These are phyloP conservation scores for Anthopleura xanthogrammica DNA, from an alignment of 92 coral and sea anemone genomes.

Conservation along the genomic window DNA sequence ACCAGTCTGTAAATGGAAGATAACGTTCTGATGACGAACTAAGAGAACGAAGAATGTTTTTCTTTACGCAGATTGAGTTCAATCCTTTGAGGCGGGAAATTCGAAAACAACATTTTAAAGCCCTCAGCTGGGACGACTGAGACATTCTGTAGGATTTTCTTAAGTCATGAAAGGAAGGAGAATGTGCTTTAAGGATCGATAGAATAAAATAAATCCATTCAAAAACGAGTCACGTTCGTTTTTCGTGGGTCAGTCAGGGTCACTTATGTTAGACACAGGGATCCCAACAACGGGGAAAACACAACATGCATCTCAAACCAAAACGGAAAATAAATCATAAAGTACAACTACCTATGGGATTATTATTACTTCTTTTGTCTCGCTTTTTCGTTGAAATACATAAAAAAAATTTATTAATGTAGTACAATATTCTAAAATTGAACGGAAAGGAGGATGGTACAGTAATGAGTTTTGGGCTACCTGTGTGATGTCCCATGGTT, in stretches of 20 bases:
- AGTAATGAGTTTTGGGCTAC: background rate
- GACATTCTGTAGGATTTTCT: background rate
- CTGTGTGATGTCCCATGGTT: conserved; percentile 15
- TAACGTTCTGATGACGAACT: conserved; percentile 13
- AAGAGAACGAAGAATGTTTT: conserved; percentile 8
- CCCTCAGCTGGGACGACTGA: conserved; percentile 32
- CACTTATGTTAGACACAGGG: conserved; percentile 5
- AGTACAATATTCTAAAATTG: background rate
- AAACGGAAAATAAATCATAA: background rate
- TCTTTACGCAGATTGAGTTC: conserved; percentile 6
- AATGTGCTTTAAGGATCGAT: background rate
- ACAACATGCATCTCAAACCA: background rate
- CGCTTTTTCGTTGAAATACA: background rate
- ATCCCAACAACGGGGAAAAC: conserved; percentile 10
- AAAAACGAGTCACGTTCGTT: background rate
- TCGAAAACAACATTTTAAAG: conserved; percentile 36
- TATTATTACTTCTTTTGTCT: background rate
- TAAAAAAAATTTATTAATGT: background rate
- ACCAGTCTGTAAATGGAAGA: conserved; percentile 34
- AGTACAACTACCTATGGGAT: background rate
- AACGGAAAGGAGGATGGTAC: background rate
- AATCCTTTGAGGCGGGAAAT: conserved; percentile 47
- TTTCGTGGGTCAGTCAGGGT: background rate
- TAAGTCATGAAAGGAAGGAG: background rate
- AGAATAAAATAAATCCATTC: background rate